A percentile compares a stretch with the other conserved stretches of the same genome.
phyloP scores from a whole-genome alignment of 1,140 invertebrate genomes.

The Phenacoccus solenopsis region DNA sequence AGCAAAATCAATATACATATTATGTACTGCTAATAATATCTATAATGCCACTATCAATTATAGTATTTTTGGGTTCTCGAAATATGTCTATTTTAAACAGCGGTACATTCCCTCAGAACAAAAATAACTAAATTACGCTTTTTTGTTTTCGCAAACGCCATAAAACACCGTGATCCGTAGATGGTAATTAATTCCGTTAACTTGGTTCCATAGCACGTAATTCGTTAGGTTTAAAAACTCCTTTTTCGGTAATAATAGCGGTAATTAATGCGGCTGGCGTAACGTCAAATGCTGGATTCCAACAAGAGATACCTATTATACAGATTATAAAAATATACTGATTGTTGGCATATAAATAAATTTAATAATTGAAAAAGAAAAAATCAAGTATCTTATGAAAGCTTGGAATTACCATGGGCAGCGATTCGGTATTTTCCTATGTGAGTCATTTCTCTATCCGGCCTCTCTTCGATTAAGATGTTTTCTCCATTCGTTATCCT shows the following conservation, averaged over 20 bases:
- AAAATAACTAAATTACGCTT: too few species aligned
- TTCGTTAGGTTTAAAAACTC: conserved; percentile 57
- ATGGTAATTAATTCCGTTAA: too few species aligned
- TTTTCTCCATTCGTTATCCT: conserved; percentile 60
- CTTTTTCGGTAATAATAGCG: conserved; percentile 89
- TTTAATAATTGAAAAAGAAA: conserved; percentile 8
- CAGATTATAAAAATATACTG: conserved; percentile 22
- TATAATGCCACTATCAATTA: too few species aligned
- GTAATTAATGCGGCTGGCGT: conserved; percentile 90
- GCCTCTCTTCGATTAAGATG: conserved; percentile 89
- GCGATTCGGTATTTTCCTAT: conserved; percentile 72
- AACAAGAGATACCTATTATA: conserved; percentile 68
- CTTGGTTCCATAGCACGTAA: conserved; percentile 25
- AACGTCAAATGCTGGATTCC: conserved; percentile 98
- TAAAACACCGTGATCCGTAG: too few species aligned
- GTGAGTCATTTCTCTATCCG: conserved; percentile 77
- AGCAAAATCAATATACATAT: too few species aligned
- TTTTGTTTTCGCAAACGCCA: too few species aligned
- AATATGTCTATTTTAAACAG: too few species aligned
- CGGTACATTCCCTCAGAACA: too few species aligned
- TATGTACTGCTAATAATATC: too few species aligned
- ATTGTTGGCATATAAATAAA: conserved; percentile 19
- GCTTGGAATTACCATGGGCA: conserved; percentile 47
- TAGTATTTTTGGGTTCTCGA: too few species aligned
- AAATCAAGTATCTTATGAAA: conserved; percentile 16